Evolutionary conservation across 2,797 vertebrate genomes (phyloP), one percentile per base, ranked within the genome.

Genomic region (Enteromius thamalakanensis): DNA sequence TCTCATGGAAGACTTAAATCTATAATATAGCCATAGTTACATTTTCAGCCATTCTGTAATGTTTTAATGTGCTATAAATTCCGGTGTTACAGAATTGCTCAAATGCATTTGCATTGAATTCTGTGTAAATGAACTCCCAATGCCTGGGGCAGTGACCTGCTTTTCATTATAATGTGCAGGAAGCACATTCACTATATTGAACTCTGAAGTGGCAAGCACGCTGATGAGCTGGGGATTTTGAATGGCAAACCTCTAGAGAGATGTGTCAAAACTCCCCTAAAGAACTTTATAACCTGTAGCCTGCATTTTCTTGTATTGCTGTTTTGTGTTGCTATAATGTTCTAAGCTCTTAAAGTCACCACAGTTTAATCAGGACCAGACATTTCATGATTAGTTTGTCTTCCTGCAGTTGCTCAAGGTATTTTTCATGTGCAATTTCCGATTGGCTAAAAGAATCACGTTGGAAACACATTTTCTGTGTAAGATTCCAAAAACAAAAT

Each of bases 121-220:
- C 80, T 84, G 87, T 82, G 82, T 88, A 91, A 88, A 80, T 81
- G 87, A 79, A 87, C 7, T 53, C 87, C 67, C 72, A 78, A 51
- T 40, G 82, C 62, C 70, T 86, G 77, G 89, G 90, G 89, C 90
- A 72, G 77, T 93, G 91, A 92, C 91, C 91, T 92, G 89, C 87
- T 92, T 93, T 91, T 88, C 87, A 89, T 87, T 89, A 78, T 81
- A 79, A 89, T 89, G 89, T 87, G 89, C 85, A 89, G 86, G 88
- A 91, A 86, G 84, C 85, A 90, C 86, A 84, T 92, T 91, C 86
- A 82, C 84, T 84, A 21, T 68, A 75, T 70, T 83, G 77, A 80
- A 83, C 76, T 69, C 17, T 68, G 60, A 71, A 64, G 64, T 23
- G 7, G 49, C 32, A 53, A 32, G 32, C 15, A 71, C 10, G 29